phyloP scores from a whole-genome alignment of 2,888 invertebrate species.

The Cephus sareptanus region DNA sequence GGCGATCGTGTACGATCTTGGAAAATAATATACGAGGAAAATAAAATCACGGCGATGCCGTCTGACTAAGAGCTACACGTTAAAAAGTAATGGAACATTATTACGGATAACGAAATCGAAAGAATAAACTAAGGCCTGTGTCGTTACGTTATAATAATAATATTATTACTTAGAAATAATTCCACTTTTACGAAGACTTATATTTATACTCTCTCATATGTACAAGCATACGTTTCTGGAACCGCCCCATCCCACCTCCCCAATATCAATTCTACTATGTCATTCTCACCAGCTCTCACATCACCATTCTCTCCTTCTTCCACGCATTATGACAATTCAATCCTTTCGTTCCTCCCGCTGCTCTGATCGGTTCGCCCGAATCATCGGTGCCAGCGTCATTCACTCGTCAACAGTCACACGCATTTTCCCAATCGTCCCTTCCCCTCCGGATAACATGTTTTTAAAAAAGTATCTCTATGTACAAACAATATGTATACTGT shows the following conservation, averaged over 20 bases:
- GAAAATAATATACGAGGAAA: not conserved
- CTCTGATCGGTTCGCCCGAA: not conserved
- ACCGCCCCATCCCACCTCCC: not conserved
- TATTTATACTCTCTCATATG: constrained; percentile 14
- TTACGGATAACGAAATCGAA: constrained; percentile 31
- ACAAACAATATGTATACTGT: constrained; percentile 45
- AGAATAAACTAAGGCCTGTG: constrained; percentile 35
- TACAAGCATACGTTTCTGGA: constrained; percentile 4
- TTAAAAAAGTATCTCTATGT: constrained; percentile 48
- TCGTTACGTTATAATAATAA: constrained; percentile 28
- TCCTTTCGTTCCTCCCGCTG: not conserved
- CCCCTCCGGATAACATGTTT: constrained; percentile 31
- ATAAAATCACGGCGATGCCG: not conserved
- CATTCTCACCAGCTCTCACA: not conserved
- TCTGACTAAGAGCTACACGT: constrained; percentile 7
- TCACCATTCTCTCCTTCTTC: not conserved
- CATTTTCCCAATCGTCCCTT: not conserved
- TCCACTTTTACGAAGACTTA: constrained; percentile 6
- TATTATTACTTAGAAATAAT: constrained; percentile 16
- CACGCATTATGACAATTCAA: not conserved
- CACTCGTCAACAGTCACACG: constrained; percentile 4
- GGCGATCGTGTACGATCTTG: not conserved
- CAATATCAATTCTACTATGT: constrained; percentile 4
- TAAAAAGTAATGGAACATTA: constrained; percentile 25
- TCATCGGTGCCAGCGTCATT: not conserved